A percentile compares a stretch with the other conserved stretches of the same genome.
phyloP scores from a whole-genome alignment of 2,797 vertebrate species.

The Phrynocephalus vlangalii region DNA sequence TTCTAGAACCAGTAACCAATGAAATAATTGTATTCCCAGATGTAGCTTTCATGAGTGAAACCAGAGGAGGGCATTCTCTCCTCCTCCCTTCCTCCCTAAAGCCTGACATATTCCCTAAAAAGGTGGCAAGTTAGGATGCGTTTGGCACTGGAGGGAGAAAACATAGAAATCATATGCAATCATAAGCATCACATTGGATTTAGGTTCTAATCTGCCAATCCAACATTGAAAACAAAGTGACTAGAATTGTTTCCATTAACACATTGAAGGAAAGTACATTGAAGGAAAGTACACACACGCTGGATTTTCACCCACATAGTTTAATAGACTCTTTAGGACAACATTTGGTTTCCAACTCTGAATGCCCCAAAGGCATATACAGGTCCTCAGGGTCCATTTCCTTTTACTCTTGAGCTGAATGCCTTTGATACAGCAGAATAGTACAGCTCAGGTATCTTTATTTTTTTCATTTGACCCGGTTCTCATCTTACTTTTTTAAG shows the following conservation, averaged over 20 bases:
- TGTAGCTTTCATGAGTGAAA: too few species aligned
- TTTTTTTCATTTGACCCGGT: not conserved
- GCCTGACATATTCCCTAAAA: too few species aligned
- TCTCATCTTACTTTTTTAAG: constrained; percentile 1
- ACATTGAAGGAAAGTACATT: not conserved
- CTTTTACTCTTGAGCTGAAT: not conserved
- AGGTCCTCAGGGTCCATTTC: not conserved
- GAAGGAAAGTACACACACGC: not conserved
- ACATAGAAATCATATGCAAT: too few species aligned
- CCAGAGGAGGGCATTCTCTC: too few species aligned
- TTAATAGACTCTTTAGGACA: not conserved
- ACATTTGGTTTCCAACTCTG: not conserved
- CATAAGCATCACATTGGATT: not conserved
- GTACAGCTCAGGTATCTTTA: not conserved
- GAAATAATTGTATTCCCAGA: too few species aligned
- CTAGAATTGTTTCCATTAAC: not conserved
- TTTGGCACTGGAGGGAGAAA: too few species aligned
- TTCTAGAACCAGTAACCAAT: not conserved
- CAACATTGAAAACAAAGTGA: not conserved
- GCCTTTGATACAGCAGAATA: not conserved
- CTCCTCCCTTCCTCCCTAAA: too few species aligned
- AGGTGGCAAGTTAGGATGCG: too few species aligned
- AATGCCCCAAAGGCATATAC: not conserved
- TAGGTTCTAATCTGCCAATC: not conserved
- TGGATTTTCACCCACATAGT: not conserved